Evolutionary conservation across 2,888 invertebrate species (phyloP).

Genomic region (Polydrusus pterygomalis): DNA sequence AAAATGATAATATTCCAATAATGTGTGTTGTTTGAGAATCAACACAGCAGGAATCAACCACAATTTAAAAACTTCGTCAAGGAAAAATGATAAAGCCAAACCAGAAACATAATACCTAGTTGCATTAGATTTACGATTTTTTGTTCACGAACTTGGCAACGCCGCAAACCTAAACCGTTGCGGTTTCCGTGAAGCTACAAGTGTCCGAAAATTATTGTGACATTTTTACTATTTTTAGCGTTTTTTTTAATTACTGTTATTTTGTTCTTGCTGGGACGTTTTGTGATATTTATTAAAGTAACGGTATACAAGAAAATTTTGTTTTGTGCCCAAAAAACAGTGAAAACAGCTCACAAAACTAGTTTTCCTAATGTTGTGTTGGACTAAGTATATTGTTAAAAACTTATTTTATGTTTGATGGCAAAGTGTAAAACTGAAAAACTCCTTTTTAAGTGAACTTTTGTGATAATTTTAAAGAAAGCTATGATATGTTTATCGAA

Average conservation of each 20-base stretch:
- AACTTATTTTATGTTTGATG: background rate
- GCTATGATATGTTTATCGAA: conserved; percentile 23
- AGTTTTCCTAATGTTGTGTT: conserved; percentile 18
- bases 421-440: background rate
- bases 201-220: conserved; percentile 63
- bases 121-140: conserved; percentile 23
- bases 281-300: background rate
- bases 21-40: too few species aligned
- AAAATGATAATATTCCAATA: too few species aligned
- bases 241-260: conserved; percentile 19
- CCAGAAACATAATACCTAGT: background rate
- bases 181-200: conserved; percentile 63
- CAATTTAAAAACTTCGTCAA: too few species aligned
- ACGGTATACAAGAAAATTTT: background rate
- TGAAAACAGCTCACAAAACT: background rate
- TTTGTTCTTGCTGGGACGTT: conserved; percentile 9
- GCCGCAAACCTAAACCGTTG: conserved; percentile 47
- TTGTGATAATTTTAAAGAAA: conserved; percentile 12
- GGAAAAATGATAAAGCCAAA: too few species aligned
- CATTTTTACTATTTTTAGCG: conserved; percentile 32
- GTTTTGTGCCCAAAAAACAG: background rate
- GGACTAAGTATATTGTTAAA: background rate
- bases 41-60: too few species aligned
- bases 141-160: conserved; percentile 46
- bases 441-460: background rate